Evolutionary conservation across 2,113 vertebrate species (phyloP).

Genomic region (Gadus macrocephalus): DNA sequence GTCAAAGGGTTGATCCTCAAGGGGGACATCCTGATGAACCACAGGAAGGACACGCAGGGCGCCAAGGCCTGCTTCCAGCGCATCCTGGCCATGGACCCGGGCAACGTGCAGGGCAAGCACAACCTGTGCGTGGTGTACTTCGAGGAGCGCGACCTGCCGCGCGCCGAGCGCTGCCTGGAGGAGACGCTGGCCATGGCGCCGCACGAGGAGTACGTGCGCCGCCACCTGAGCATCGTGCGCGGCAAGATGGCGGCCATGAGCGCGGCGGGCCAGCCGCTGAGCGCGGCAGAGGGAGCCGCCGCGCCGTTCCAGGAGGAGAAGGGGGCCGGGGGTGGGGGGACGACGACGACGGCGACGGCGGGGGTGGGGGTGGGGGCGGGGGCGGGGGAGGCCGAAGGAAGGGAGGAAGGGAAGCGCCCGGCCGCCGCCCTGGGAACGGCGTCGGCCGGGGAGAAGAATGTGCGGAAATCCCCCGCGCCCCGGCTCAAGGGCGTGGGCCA

Average conservation of each 20-base stretch:
- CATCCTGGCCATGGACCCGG: conserved; percentile 86
- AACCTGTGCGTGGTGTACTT: conserved; percentile 98
- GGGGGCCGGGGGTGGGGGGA: conserved; percentile 13
- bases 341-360: too few species aligned
- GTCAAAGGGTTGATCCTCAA: conserved; percentile 96
- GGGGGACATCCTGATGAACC: conserved; percentile 98
- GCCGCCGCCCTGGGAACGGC: conserved; percentile 43
- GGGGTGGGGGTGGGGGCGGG: conserved; percentile 20
- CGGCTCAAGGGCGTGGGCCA: conserved; percentile 54
- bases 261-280: conserved; percentile 64
- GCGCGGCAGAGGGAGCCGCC: conserved; percentile 43
- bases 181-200: conserved; percentile 90
- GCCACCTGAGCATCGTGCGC: conserved; percentile 90
- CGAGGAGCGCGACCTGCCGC: conserved; percentile 87
- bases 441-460: conserved; percentile 70
- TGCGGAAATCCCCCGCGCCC: conserved; percentile 68
- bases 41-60: conserved; percentile 89
- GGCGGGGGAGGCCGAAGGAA: conserved; percentile 14
- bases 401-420: conserved; percentile 50
- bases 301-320: conserved; percentile 3
- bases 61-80: conserved; percentile 90
- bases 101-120: conserved; percentile 94
- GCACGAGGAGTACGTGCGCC: conserved; percentile 91
- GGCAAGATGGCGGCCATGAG: conserved; percentile 86
- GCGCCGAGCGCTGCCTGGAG: conserved; percentile 87